Base-by-base conservation (phyloP, 2,113 vertebrate genomes). In the Lampris megalopsis region DNA sequence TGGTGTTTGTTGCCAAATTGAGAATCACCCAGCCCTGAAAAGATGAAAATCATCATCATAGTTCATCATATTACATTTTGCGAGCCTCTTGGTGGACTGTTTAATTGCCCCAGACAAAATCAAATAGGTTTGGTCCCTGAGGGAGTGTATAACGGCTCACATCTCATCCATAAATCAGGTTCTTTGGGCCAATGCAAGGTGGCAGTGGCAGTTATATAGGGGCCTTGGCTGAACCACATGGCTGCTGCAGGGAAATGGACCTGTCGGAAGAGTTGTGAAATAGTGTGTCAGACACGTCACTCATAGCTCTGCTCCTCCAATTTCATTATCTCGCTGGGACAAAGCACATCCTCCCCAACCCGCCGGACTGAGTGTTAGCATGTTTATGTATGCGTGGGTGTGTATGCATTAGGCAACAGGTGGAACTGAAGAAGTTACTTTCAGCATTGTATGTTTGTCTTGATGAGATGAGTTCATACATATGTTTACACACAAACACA, bases 271-370 rank as follows among this genome's bases (percentile, higher is more conserved):
- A 61, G 62, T 43, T 3, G 45, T 91, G 87, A 95, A 94, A 92
- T 92, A 90, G 90, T 74, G 72, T 68, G 68, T 56, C 65, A 71
- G 88, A 83, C 42, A 61, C 43, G 64, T 88, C 85, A 90, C 77
- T 92, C 85, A 74, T 57, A 73, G 49, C 68, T 6, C 62, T 75
- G 59, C 75, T 71, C 73, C 88, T 91, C 87, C 73, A 24, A 92
- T 91, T 94, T 93, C 90, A 94, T 93, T 91, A 91, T 89, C 54
- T 53, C 88, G 67, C 76, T 73, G 79, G 83, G 92, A 88, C 58
- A 87, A 86, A 92, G 68, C 77, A 49, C 38, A 61, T 70, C 68
- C 79, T 80, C 48, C 81, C 86, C 75, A 73, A 60, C 68, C 79
- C 79, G 67, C 79, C 35, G 24, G 24, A 24, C 24, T 24, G 24